Evolutionary conservation across 1,140 invertebrate species (phyloP).

Genomic region (Lepidurus couesii): DNA sequence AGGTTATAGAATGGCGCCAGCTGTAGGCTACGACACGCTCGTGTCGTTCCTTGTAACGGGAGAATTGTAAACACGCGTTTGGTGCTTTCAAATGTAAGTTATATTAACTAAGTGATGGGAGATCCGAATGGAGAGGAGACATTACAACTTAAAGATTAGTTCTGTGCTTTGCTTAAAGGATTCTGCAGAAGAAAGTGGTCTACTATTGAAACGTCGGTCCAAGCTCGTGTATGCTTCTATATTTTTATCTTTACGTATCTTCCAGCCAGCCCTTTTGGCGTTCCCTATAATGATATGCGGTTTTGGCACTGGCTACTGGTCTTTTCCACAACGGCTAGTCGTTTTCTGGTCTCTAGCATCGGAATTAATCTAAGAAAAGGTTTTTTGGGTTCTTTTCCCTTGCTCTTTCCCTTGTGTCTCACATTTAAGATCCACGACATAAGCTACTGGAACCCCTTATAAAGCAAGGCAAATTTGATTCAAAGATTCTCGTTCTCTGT

Average conservation of each 20-base stretch:
- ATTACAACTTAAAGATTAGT: too few species aligned
- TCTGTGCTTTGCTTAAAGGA: too few species aligned
- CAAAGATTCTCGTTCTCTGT: too few species aligned
- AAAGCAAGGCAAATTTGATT: too few species aligned
- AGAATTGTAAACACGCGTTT: neutral
- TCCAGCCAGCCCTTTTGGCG: constrained; percentile 8
- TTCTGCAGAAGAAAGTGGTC: neutral
- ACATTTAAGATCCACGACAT: neutral
- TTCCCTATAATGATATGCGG: constrained; percentile 8
- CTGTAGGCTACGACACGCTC: neutral
- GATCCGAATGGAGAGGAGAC: neutral
- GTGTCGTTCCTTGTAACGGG: neutral
- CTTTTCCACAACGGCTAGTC: constrained; percentile 5
- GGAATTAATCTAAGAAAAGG: neutral
- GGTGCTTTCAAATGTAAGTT: neutral
- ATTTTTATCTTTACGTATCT: constrained; percentile 11
- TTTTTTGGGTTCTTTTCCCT: neutral
- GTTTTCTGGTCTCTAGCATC: neutral
- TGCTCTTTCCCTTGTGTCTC: neutral
- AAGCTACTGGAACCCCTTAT: neutral
- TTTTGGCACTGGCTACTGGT: constrained; percentile 14
- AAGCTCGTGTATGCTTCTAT: neutral
- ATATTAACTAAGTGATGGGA: neutral
- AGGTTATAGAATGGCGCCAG: neutral
- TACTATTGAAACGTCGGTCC: neutral